Conservation (phyloP, 2,888 invertebrate species). For the Nemoura dubitans region DNA sequence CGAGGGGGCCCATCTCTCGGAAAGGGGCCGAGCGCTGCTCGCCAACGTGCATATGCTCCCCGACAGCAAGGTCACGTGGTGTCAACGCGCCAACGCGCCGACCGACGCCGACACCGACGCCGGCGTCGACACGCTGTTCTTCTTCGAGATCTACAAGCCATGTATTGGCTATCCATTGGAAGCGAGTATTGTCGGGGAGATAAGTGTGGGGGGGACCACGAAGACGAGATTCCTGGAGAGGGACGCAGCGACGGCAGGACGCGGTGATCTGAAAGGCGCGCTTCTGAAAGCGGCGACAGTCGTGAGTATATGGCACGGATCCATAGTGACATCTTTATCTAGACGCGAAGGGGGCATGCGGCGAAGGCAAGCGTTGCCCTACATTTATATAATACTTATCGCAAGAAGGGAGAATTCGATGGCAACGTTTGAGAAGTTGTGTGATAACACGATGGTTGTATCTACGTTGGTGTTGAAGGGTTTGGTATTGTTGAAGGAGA, state of each 20-base stretch:
- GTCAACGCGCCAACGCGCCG: not conserved
- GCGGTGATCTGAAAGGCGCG: conserved; percentile 40
- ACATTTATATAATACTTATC: not conserved
- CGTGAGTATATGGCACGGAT: conserved; percentile 28
- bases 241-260: not conserved
- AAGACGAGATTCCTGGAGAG: not conserved
- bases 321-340: not conserved
- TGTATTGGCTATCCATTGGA: conserved; percentile 21
- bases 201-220: not conserved
- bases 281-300: conserved; percentile 41
- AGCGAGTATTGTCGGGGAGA: conserved; percentile 2
- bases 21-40: not conserved
- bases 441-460: not conserved
- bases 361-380: not conserved
- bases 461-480: not conserved
- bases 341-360: not conserved
- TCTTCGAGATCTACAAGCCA: conserved; percentile 34
- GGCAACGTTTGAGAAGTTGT: not conserved
- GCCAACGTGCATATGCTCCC: conserved; percentile 33
- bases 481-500: not conserved
- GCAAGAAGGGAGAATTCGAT: not conserved
- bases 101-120: not conserved
- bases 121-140: not conserved
- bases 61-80: conserved; percentile 41
- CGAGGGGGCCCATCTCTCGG: not conserved